Evolutionary conservation across 2,113 vertebrate genomes (phyloP).

Genomic region (Acanthisitta chloris): DNA sequence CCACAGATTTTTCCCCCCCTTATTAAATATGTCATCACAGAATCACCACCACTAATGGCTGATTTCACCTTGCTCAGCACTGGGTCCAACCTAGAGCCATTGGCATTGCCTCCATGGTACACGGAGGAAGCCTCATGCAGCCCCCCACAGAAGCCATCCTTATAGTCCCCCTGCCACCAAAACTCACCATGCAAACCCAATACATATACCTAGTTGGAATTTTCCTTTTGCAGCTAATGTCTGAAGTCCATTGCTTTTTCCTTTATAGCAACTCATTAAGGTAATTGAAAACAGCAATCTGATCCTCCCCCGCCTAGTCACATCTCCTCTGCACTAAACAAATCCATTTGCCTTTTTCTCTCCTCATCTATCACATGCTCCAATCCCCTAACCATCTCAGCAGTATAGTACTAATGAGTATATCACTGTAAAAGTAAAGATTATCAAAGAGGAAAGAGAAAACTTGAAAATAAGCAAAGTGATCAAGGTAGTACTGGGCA

Average conservation of each 20-base stretch:
- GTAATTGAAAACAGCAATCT: neutral
- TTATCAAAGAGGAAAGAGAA: neutral
- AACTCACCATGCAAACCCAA: neutral
- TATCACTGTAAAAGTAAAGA: neutral
- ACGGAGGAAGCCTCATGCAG: neutral
- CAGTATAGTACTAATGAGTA: neutral
- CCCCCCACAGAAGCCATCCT: neutral
- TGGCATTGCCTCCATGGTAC: neutral
- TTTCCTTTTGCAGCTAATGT: neutral
- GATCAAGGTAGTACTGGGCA: neutral
- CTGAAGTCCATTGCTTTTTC: neutral
- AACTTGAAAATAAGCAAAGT: neutral
- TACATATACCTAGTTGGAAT: neutral
- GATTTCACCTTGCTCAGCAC: neutral
- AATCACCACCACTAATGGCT: neutral
- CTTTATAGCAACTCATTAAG: neutral
- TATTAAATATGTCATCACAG: neutral
- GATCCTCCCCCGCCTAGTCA: neutral
- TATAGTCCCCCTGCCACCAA: neutral
- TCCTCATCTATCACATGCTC: neutral
- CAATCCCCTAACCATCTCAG: neutral
- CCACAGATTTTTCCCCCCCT: neutral
- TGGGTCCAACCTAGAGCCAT: neutral
- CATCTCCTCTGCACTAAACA: neutral
- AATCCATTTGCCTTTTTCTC: neutral